Percentiles rank a stretch among this genome's conserved stretches.
phyloP scores from a whole-genome alignment of 1,140 invertebrate genomes.

The Drosophila prosaltans region DNA sequence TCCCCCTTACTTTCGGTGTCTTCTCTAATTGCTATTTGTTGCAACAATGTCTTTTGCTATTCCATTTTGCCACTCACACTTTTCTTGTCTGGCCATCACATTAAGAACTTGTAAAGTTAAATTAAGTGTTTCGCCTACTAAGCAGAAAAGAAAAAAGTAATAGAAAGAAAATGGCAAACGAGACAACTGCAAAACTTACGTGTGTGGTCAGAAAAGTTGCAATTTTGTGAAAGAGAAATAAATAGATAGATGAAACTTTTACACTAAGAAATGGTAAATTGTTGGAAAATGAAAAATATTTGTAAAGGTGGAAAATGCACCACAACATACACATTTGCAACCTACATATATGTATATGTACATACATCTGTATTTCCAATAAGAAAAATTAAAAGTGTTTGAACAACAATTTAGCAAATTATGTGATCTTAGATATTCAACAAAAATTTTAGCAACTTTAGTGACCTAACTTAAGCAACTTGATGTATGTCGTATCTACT shows the following conservation, averaged over 20 bases:
- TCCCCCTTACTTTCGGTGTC: constrained; percentile 54
- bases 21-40: constrained; percentile 76
- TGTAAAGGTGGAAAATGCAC: not conserved
- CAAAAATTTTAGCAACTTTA: too few relatives aligned
- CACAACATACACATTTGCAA: too few relatives aligned
- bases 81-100: constrained; percentile 69
- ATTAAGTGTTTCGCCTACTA: constrained; percentile 78
- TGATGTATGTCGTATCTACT: too few relatives aligned
- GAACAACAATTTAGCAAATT: too few relatives aligned
- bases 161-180: constrained; percentile 58
- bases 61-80: constrained; percentile 9
- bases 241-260: constrained; percentile 29
- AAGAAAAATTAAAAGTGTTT: too few relatives aligned
- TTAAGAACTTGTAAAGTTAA: constrained; percentile 81
- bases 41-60: constrained; percentile 27
- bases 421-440: too few relatives aligned
- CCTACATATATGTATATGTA: too few relatives aligned
- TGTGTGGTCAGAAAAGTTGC: constrained; percentile 10
- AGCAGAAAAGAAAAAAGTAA: constrained; percentile 67
- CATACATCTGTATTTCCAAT: too few relatives aligned
- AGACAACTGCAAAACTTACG: constrained; percentile 43
- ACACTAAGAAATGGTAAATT: not conserved
- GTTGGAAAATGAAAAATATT: not conserved
- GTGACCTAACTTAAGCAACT: too few relatives aligned
- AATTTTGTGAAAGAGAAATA: not conserved